A percentile compares a stretch with the other conserved stretches of the same genome.
Conservation (phyloP, 2,797 vertebrate genomes). For the Anabacerthia variegaticeps region DNA sequence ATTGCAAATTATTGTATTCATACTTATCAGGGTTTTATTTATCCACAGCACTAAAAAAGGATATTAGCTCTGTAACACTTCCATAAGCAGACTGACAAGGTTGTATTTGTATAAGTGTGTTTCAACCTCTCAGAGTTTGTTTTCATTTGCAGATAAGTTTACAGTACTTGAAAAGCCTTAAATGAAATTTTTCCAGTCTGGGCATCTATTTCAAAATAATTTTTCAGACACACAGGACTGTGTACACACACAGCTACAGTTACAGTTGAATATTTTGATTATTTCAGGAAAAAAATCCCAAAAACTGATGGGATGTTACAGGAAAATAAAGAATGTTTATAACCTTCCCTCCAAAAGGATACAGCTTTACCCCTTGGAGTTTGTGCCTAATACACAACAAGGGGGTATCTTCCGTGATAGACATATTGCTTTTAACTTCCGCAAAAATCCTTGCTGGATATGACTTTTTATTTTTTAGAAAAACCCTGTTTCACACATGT, state of each 20-base stretch:
- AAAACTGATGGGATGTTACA: background rate
- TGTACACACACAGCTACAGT: rapidly evolving
- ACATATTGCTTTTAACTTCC: background rate
- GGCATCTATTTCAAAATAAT: background rate
- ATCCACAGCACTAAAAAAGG: background rate
- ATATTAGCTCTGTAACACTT: background rate
- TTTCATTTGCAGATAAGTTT: background rate
- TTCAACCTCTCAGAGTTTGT: background rate
- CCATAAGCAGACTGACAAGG: background rate
- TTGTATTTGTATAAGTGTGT: background rate
- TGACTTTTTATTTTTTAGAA: background rate
- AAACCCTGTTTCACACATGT: rapidly evolving
- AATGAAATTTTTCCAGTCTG: background rate
- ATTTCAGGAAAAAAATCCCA: background rate
- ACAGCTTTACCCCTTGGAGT: background rate
- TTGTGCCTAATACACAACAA: background rate
- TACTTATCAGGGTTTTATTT: background rate
- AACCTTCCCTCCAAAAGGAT: background rate
- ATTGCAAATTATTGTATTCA: background rate
- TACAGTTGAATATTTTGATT: background rate
- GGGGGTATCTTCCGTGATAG: background rate
- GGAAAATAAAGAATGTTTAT: background rate
- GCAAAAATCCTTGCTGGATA: background rate
- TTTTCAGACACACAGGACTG: background rate
- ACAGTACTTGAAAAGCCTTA: background rate